These are phyloP conservation scores for Drosophila persimilis DNA, from an alignment of 1,140 invertebrate genomes.

Conservation along the genomic window DNA sequence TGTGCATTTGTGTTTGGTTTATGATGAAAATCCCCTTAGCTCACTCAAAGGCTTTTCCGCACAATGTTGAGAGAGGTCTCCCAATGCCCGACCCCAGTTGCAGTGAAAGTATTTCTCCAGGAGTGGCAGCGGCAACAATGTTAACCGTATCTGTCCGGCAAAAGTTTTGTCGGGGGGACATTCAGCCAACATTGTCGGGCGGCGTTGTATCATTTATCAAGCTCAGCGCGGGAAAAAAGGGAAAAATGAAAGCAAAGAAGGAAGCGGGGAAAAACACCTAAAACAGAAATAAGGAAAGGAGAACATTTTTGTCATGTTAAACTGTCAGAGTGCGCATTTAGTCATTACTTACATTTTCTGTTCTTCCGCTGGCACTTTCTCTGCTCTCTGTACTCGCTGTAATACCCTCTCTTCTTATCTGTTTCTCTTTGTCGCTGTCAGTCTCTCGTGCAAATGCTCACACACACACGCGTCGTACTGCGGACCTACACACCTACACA, in stretches of 20 bases:
- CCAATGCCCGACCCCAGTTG: slow-evolving; percentile 30
- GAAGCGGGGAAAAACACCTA: slow-evolving; percentile 36
- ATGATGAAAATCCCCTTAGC: slow-evolving; percentile 65
- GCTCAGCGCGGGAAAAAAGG: slow-evolving; percentile 40
- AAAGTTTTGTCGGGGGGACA: slow-evolving; percentile 38
- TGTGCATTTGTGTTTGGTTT: slow-evolving; percentile 65
- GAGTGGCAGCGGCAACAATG: slow-evolving; percentile 39
- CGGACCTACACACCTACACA: slow-evolving; percentile 34
- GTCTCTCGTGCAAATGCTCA: slow-evolving; percentile 58
- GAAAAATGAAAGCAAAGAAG: slow-evolving; percentile 25
- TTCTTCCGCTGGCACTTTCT: slow-evolving; percentile 22
- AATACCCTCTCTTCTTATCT: neutral
- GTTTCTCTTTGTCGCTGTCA: slow-evolving; percentile 40
- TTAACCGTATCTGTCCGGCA: slow-evolving; percentile 54
- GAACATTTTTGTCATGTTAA: slow-evolving; percentile 80
- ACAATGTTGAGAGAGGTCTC: slow-evolving; percentile 35
- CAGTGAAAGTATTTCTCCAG: slow-evolving; percentile 57
- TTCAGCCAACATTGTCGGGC: slow-evolving; percentile 34
- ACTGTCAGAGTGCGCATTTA: slow-evolving; percentile 81
- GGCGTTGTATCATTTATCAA: slow-evolving; percentile 73
- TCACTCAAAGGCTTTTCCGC: slow-evolving; percentile 61
- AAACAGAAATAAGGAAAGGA: slow-evolving; percentile 64
- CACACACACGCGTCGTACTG: slow-evolving; percentile 5
- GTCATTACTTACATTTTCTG: slow-evolving; percentile 77
- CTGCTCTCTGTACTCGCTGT: neutral